Evolutionary conservation across 2,797 vertebrate species (phyloP).

Genomic region (Ispidina lecontei): DNA sequence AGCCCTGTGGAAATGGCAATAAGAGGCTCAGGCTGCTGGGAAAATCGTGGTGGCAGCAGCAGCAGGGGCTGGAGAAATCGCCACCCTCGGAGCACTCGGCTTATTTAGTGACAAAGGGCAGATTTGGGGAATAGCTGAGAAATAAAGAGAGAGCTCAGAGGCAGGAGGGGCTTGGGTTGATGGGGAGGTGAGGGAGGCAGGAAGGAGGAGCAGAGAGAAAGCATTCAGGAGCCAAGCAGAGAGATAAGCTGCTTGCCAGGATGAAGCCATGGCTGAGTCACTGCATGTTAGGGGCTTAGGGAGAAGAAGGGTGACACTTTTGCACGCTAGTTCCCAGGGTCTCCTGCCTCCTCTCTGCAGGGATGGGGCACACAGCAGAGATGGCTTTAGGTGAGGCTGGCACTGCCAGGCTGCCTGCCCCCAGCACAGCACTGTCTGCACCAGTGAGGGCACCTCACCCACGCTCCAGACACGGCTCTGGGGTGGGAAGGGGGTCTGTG

Average conservation of each 20-base stretch:
- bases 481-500: background rate
- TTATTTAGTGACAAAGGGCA: background rate
- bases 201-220: background rate
- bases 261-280: background rate
- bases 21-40: background rate
- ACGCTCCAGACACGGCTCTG: fast-evolving
- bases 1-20: background rate
- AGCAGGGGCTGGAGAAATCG: background rate
- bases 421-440: fast-evolving
- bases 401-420: fast-evolving
- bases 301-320: background rate
- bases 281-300: background rate
- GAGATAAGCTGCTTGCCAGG: background rate
- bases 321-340: background rate
- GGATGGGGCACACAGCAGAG: fast-evolving
- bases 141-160: background rate
- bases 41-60: background rate
- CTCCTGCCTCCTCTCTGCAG: background rate
- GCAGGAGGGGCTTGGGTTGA: background rate
- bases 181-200: background rate
- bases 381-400: background rate
- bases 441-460: background rate
- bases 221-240: background rate
- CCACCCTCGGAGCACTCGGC: background rate
- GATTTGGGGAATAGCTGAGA: background rate